phyloP scores from a whole-genome alignment of 2,113 vertebrate species.

The Cairina moschata region DNA sequence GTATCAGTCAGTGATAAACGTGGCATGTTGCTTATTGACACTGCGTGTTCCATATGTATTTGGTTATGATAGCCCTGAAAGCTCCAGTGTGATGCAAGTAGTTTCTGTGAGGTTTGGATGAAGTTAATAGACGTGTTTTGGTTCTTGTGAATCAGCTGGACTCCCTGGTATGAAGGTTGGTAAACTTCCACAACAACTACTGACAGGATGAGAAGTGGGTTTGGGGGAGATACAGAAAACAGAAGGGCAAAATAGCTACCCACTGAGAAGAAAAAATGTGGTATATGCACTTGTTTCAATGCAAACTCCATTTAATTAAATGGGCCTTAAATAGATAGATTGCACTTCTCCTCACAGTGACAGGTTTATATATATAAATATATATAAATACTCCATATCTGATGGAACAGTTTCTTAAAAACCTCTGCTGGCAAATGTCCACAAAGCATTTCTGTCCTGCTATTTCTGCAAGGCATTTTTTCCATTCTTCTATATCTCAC shows the following conservation, averaged over 20 bases:
- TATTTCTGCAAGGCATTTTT: not conserved
- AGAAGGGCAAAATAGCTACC: not conserved
- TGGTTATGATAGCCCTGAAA: not conserved
- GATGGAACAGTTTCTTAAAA: not conserved
- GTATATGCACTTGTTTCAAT: not conserved
- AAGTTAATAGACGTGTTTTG: not conserved
- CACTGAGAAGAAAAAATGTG: not conserved
- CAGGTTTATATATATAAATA: not conserved
- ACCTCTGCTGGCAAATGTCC: not conserved
- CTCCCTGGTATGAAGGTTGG: not conserved
- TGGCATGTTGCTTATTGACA: not conserved
- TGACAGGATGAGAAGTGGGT: not conserved
- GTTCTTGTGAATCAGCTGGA: not conserved
- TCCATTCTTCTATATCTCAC: not conserved
- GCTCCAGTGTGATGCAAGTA: rapidly evolving
- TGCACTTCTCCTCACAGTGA: not conserved
- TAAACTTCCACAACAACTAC: not conserved
- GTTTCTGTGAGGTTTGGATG: not conserved
- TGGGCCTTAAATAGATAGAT: not conserved
- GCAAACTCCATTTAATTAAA: not conserved
- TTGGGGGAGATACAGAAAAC: not conserved
- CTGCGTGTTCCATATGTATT: rapidly evolving
- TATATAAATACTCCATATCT: rapidly evolving
- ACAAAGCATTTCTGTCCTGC: not conserved
- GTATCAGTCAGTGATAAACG: not conserved